Conservation (phyloP, 2,113 vertebrate species). For the Crotalus tigris region DNA sequence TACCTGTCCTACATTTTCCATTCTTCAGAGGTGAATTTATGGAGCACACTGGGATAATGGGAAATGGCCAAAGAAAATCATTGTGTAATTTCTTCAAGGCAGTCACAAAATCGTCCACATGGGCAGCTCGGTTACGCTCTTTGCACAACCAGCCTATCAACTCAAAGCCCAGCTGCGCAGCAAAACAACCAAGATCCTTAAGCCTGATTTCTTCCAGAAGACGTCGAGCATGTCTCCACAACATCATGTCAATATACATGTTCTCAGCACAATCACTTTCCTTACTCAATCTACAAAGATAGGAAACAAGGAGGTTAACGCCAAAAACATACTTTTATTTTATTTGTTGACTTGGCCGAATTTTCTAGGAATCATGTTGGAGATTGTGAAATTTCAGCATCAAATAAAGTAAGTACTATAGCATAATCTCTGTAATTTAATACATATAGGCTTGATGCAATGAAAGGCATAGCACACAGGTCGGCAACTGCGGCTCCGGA, state of each 20-base stretch:
- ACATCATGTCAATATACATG: constrained; percentile 98
- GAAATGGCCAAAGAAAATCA: constrained; percentile 96
- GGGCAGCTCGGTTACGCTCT: constrained; percentile 88
- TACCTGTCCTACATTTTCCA: constrained; percentile 87
- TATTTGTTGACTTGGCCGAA: background rate
- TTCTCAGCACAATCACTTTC: constrained; percentile 90
- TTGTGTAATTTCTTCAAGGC: constrained; percentile 92
- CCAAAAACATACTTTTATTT: background rate
- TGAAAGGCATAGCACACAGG: background rate
- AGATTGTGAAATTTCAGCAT: background rate
- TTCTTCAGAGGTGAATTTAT: constrained; percentile 91
- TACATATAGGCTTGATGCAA: background rate
- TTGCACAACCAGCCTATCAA: constrained; percentile 94
- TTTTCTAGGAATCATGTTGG: background rate
- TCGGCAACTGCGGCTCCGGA: no score
- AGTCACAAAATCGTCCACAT: constrained; percentile 85
- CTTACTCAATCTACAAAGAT: constrained; percentile 71
- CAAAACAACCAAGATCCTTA: constrained; percentile 93
- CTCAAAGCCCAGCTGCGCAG: constrained; percentile 93
- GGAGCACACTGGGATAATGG: constrained; percentile 83
- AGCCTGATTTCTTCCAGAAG: constrained; percentile 92
- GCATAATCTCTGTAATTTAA: background rate
- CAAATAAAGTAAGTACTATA: background rate
- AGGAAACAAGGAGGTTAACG: background rate
- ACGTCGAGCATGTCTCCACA: constrained; percentile 92